phyloP scores from a whole-genome alignment of 2,888 invertebrate genomes.

The Thymelicus acteon region DNA sequence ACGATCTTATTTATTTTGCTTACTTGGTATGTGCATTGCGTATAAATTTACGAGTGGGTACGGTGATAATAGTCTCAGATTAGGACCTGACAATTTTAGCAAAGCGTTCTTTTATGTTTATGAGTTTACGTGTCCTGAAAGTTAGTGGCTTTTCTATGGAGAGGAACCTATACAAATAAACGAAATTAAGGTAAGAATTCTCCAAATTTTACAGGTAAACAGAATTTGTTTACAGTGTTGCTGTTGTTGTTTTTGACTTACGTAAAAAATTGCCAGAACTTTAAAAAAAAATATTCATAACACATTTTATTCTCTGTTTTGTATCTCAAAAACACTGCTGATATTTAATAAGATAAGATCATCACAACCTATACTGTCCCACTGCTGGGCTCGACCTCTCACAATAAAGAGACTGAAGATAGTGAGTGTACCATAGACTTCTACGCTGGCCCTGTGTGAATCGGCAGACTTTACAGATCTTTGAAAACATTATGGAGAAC shows the following conservation, averaged over 20 bases:
- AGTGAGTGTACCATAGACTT: too few relatives aligned
- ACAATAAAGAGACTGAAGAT: too few relatives aligned
- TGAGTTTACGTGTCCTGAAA: conserved; percentile 65
- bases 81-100: conserved; percentile 62
- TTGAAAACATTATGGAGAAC: too few relatives aligned
- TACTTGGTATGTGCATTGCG: conserved; percentile 51
- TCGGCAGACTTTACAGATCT: too few relatives aligned
- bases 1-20: conserved; percentile 46
- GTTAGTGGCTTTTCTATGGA: conserved; percentile 50
- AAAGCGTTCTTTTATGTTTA: conserved; percentile 66
- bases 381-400: too few relatives aligned
- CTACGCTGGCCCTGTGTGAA: too few relatives aligned
- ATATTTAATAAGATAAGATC: too few relatives aligned
- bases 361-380: too few relatives aligned
- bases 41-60: conserved; percentile 55
- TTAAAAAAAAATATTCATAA: not conserved
- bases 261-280: not conserved
- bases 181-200: conserved; percentile 33
- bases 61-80: conserved; percentile 59
- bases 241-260: not conserved
- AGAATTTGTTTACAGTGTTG: not conserved
- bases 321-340: too few relatives aligned
- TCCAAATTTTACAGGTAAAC: conserved; percentile 22
- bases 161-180: conserved; percentile 44
- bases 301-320: too few relatives aligned